Evolutionary conservation across 2,113 vertebrate species (phyloP).

Genomic region (Benitochromis conjunctus): DNA sequence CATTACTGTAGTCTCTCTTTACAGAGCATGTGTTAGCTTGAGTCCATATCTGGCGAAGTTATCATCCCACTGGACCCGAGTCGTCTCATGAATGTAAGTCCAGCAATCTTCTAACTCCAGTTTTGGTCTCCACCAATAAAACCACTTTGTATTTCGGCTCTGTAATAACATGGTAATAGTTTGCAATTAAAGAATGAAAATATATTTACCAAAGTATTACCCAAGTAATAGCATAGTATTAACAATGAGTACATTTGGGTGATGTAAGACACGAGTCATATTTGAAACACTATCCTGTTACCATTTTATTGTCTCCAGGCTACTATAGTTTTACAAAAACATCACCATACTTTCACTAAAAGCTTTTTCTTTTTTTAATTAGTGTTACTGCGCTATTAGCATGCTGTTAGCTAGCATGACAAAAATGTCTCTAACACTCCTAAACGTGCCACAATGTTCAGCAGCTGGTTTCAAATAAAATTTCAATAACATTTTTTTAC

Average conservation of each 20-base stretch:
- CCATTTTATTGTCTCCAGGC: too few species aligned
- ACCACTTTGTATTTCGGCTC: not conserved
- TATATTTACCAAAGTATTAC: not conserved
- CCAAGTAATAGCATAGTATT: not conserved
- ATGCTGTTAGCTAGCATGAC: too few species aligned
- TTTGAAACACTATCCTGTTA: too few species aligned
- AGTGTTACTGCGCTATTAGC: too few species aligned
- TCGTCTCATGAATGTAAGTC: not conserved
- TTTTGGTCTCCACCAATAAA: not conserved
- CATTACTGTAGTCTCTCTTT: not conserved
- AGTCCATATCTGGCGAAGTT: fast-evolving
- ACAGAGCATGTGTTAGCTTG: not conserved
- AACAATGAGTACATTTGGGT: not conserved
- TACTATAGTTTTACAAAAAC: too few species aligned
- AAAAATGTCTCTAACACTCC: too few species aligned
- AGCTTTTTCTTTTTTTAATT: too few species aligned
- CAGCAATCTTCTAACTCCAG: not conserved
- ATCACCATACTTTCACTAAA: too few species aligned
- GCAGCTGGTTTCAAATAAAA: too few species aligned
- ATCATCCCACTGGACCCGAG: not conserved
- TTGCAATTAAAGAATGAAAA: not conserved
- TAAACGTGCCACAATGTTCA: too few species aligned
- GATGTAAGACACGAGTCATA: too few species aligned
- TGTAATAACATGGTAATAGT: fast-evolving
- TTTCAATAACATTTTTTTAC: too few species aligned